Conservation (phyloP, 2,888 invertebrate species). For the Nephrotoma flavescens region DNA sequence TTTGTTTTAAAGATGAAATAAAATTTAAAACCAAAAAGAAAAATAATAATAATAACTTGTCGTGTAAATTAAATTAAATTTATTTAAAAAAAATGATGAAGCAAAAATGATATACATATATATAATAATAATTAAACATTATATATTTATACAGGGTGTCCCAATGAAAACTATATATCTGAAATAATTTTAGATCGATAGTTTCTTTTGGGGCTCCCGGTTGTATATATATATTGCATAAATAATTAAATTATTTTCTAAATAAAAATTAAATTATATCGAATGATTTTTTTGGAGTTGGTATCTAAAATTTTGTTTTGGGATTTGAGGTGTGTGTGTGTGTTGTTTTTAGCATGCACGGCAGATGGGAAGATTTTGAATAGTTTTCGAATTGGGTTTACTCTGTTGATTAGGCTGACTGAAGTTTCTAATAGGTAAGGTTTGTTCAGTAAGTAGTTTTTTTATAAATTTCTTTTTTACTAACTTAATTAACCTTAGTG, state of each 20-base stretch:
- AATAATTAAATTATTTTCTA: not conserved
- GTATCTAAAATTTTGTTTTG: not conserved
- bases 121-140: no score
- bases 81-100: not conserved
- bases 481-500: not conserved
- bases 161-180: not conserved
- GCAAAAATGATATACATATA: not conserved
- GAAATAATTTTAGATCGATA: no score
- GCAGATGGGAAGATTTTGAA: not conserved
- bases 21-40: not conserved
- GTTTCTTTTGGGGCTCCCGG: no score
- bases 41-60: not conserved
- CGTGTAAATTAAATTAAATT: not conserved
- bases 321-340: not conserved
- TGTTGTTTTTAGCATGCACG: not conserved
- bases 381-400: not conserved
- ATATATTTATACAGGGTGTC: no score
- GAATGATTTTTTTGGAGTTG: not conserved
- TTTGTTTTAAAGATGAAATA: not conserved
- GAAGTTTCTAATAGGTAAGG: not conserved
- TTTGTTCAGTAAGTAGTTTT: not conserved
- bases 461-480: not conserved
- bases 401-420: not conserved
- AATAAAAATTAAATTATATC: not conserved
- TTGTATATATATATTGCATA: not conserved